phyloP scores from a whole-genome alignment of 2,797 vertebrate genomes.

The Enteromius argenteus region DNA sequence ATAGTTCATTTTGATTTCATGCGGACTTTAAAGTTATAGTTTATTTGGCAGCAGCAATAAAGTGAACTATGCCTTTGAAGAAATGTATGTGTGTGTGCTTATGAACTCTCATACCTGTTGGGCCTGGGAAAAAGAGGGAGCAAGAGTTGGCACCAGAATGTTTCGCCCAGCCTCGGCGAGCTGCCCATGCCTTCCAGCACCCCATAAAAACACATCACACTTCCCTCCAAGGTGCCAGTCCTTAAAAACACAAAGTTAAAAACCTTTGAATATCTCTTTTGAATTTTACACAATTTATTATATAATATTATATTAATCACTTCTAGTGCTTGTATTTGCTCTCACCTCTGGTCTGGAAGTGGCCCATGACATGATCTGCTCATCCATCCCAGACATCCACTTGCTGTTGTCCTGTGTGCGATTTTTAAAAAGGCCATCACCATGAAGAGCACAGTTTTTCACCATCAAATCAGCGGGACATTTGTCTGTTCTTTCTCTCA shows the following conservation, averaged over 20 bases:
- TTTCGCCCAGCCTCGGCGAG: conserved; percentile 95
- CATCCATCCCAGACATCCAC: conserved; percentile 93
- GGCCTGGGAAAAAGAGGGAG: conserved; percentile 93
- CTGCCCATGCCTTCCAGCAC: conserved; percentile 94
- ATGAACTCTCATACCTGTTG: conserved; percentile 85
- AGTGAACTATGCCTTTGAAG: background rate
- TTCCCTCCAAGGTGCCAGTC: conserved; percentile 98
- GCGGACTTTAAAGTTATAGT: no score
- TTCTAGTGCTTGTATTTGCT: background rate
- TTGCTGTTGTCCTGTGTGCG: conserved; percentile 92
- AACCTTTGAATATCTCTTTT: background rate
- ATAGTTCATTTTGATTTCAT: no score
- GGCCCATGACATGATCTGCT: conserved; percentile 99
- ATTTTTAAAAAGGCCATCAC: background rate
- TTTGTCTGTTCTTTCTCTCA: conserved; percentile 69
- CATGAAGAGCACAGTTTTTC: background rate
- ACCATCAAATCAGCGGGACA: background rate
- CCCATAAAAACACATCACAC: conserved; percentile 94
- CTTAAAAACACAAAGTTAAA: conserved; percentile 69
- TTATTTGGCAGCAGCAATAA: no score
- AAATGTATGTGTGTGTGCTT: conserved; percentile 20
- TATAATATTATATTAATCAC: no score
- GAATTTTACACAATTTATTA: background rate
- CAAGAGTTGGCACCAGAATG: conserved; percentile 89
- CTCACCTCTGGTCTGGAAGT: conserved; percentile 93